Percentiles rank a stretch among this genome's conserved stretches.
Conservation (phyloP, 2,888 invertebrate species). For the Polydrusus cervinus region DNA sequence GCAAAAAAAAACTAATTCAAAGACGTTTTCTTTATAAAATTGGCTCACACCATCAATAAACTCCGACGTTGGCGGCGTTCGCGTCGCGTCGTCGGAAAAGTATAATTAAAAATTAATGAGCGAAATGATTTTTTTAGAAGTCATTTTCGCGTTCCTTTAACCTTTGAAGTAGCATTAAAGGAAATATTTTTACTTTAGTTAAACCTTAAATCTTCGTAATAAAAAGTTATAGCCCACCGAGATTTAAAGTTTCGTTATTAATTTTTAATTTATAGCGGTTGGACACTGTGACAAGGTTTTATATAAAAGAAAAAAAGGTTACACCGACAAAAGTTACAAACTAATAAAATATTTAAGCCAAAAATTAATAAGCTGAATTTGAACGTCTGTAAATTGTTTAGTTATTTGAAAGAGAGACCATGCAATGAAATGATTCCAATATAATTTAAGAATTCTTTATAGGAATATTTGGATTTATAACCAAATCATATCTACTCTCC, state of each 20-base stretch:
- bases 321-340: background rate
- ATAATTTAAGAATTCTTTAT: too few species aligned
- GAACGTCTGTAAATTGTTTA: too few species aligned
- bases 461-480: too few species aligned
- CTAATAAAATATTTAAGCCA: background rate
- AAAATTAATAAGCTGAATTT: too few species aligned
- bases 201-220: slow-evolving; percentile 1
- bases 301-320: background rate
- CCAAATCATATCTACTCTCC: too few species aligned
- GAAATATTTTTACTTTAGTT: slow-evolving; percentile 1
- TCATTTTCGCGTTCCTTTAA: slow-evolving; percentile 16
- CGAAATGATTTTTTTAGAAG: slow-evolving; percentile 8
- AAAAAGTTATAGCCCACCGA: slow-evolving; percentile 2
- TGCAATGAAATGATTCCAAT: too few species aligned
- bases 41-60: background rate
- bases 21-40: background rate
- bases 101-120: slow-evolving; percentile 16
- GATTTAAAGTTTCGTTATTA: slow-evolving; percentile 10
- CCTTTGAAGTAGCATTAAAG: slow-evolving; percentile 2
- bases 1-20: too few species aligned
- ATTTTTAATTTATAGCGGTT: slow-evolving; percentile 9
- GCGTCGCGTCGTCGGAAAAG: background rate
- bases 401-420: too few species aligned
- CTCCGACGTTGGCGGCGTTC: background rate
- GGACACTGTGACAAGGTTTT: background rate